phyloP scores from a whole-genome alignment of 1,140 invertebrate genomes.

The Tribolium madens region DNA sequence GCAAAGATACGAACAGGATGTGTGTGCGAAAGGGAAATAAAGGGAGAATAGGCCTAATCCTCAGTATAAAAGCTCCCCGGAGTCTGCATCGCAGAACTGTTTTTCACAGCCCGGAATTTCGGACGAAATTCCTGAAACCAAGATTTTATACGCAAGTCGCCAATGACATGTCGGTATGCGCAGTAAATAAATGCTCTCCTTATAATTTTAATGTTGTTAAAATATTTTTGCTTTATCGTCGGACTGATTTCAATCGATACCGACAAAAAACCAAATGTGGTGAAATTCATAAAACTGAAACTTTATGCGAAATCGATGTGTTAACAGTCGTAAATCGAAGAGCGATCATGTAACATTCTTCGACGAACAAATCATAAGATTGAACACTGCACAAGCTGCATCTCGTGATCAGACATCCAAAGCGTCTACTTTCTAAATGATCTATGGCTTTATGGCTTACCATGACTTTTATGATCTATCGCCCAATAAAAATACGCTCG shows the following conservation, averaged over 20 bases:
- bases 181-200: slow-evolving; percentile 55
- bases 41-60: slow-evolving; percentile 58
- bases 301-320: slow-evolving; percentile 41
- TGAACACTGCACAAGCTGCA: slow-evolving; percentile 23
- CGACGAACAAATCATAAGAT: slow-evolving; percentile 12
- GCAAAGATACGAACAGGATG: slow-evolving; percentile 26
- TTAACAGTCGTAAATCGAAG: slow-evolving; percentile 35
- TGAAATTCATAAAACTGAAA: slow-evolving; percentile 25
- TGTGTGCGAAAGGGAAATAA: slow-evolving; percentile 47
- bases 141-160: slow-evolving; percentile 57
- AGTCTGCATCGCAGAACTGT: slow-evolving; percentile 56
- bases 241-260: not conserved
- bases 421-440: slow-evolving; percentile 34
- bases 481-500: slow-evolving; percentile 27
- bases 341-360: not conserved
- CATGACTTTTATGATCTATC: slow-evolving; percentile 34
- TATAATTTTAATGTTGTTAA: slow-evolving; percentile 56
- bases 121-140: slow-evolving; percentile 52
- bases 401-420: slow-evolving; percentile 32
- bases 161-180: slow-evolving; percentile 52
- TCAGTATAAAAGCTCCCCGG: slow-evolving; percentile 60
- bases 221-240: slow-evolving; percentile 54
- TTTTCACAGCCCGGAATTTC: slow-evolving; percentile 57
- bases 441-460: slow-evolving; percentile 25
- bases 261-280: not conserved